These are phyloP conservation scores for Chitala chitala DNA, from an alignment of 2,113 vertebrate species.

Conservation along the genomic window DNA sequence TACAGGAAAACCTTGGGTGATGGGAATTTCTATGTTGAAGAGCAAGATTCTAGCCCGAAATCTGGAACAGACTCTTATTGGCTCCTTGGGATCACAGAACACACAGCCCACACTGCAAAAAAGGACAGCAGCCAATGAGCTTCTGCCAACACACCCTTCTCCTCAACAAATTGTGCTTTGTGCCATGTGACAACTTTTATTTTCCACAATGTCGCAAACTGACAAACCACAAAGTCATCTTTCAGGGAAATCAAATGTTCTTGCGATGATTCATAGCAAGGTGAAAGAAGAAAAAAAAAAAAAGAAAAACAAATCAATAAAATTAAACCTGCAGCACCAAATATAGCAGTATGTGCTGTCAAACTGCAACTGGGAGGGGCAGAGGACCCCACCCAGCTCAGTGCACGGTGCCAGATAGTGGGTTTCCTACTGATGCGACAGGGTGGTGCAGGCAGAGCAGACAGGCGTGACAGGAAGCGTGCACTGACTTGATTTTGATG, in stretches of 20 bases:
- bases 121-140: background rate
- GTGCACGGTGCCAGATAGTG: background rate
- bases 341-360: background rate
- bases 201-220: constrained; percentile 16
- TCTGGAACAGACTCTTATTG: constrained; percentile 80
- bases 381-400: background rate
- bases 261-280: constrained; percentile 9
- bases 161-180: background rate
- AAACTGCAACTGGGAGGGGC: constrained; percentile 3
- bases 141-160: background rate
- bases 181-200: background rate
- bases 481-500: constrained; percentile 97
- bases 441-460: background rate
- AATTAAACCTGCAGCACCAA: background rate
- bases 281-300: background rate
- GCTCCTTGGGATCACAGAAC: constrained; percentile 86
- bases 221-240: constrained; percentile 2
- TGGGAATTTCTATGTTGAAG: constrained; percentile 90
- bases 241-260: constrained; percentile 8
- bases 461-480: background rate
- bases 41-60: constrained; percentile 90
- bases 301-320: constrained; percentile 6
- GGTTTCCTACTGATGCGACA: background rate
- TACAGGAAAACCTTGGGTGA: constrained; percentile 96
- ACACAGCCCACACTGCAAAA: constrained; percentile 81